Conservation (phyloP, 1,140 invertebrate genomes). For the Brachionus rubens region DNA sequence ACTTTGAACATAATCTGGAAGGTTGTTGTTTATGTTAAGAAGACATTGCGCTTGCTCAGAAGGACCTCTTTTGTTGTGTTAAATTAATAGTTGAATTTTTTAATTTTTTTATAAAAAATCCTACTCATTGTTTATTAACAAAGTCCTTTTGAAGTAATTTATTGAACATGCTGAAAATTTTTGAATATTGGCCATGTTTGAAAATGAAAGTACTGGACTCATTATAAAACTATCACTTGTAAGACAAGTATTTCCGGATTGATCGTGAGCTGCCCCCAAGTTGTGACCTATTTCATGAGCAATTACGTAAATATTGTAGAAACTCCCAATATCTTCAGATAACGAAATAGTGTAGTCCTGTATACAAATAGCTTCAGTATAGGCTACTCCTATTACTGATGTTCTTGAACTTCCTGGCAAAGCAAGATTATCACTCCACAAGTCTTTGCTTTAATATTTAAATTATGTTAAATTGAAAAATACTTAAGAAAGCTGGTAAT, state of each 20-base stretch:
- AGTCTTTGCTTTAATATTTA: slow-evolving; percentile 24
- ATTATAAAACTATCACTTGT: background rate
- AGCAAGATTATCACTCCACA: background rate
- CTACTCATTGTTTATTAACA: background rate
- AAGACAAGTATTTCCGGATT: background rate
- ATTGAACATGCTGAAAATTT: slow-evolving; percentile 29
- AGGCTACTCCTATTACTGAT: background rate
- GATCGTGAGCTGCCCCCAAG: slow-evolving; percentile 7
- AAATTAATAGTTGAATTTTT: background rate
- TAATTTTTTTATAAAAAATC: background rate
- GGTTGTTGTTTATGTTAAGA: background rate
- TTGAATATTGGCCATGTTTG: slow-evolving; percentile 17
- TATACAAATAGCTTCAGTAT: background rate
- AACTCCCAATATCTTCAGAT: slow-evolving; percentile 4
- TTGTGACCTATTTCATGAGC: slow-evolving; percentile 37
- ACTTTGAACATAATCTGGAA: background rate
- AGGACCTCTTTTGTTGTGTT: background rate
- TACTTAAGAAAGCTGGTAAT: too few species aligned
- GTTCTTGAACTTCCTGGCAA: background rate
- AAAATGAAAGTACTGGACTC: background rate
- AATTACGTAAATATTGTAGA: background rate
- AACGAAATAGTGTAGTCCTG: background rate
- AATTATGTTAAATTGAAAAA: too few species aligned
- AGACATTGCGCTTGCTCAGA: background rate
- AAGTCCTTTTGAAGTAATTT: background rate